A percentile compares a stretch with the other conserved stretches of the same genome.
Evolutionary conservation across 2,113 vertebrate species (phyloP).

Genomic region (Callospermophilus lateralis): DNA sequence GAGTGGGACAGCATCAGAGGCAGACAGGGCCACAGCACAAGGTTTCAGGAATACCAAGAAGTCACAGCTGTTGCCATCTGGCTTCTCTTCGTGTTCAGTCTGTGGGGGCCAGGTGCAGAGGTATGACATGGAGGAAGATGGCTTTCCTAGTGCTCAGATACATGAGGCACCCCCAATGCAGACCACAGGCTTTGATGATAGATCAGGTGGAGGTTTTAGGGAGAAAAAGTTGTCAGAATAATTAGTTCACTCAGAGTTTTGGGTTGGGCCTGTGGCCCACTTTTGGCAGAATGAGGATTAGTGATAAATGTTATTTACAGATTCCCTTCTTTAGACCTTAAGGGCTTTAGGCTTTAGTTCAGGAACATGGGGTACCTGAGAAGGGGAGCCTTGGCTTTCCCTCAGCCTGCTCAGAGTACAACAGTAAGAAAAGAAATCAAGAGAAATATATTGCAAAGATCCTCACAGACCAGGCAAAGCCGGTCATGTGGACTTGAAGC

Average conservation of each 20-base stretch:
- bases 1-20: background rate
- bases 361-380: background rate
- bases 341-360: background rate
- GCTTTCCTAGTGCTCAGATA: background rate
- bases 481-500: slow-evolving; percentile 49
- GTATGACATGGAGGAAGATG: background rate
- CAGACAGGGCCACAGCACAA: background rate
- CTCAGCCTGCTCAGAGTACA: slow-evolving; percentile 1
- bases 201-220: too few species aligned
- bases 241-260: background rate
- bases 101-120: background rate
- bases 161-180: background rate
- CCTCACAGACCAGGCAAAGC: slow-evolving; percentile 14
- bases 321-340: background rate
- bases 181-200: background rate
- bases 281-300: background rate
- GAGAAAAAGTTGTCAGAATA: background rate
- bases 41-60: background rate
- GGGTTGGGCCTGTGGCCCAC: background rate
- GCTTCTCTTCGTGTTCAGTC: background rate
- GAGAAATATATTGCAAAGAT: background rate
- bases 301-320: background rate
- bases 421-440: background rate
- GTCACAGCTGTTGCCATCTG: background rate
- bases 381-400: background rate